Percentiles rank a stretch among this genome's conserved stretches.
Conservation (phyloP, 2,113 vertebrate genomes). For the Epinephelus cyanopodus region DNA sequence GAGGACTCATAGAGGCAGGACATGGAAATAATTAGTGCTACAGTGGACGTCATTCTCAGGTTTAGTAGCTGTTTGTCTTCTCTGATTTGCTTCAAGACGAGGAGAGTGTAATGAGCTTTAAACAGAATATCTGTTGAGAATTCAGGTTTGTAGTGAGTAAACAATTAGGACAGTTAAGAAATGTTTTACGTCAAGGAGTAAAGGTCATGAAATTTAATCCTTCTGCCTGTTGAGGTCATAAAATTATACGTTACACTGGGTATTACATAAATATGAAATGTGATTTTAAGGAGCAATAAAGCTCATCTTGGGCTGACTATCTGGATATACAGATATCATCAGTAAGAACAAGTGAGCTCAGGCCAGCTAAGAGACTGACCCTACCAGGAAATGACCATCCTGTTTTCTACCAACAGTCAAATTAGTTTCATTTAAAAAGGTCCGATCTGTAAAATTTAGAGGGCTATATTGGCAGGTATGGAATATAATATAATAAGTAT, state of each 20-base stretch:
- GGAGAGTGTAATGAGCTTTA: not conserved
- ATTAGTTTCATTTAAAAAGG: not conserved
- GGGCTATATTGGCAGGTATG: too few relatives aligned
- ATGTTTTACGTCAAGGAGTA: not conserved
- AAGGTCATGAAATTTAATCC: not conserved
- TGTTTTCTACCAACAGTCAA: too few relatives aligned
- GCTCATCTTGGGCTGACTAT: not conserved
- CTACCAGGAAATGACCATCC: too few relatives aligned
- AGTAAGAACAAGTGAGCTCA: too few relatives aligned
- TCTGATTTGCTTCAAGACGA: constrained; percentile 1
- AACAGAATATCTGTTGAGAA: not conserved
- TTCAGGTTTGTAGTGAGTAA: too few relatives aligned
- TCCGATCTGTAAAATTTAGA: too few relatives aligned
- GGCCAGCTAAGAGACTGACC: too few relatives aligned
- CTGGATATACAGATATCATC: too few relatives aligned
- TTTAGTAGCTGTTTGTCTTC: not conserved
- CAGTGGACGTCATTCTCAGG: constrained; percentile 2
- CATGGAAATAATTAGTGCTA: constrained; percentile 47
- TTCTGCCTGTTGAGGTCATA: not conserved
- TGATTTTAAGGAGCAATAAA: not conserved
- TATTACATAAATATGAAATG: not conserved
- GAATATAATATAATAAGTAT: too few relatives aligned
- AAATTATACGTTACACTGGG: not conserved
- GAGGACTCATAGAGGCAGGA: constrained; percentile 14
- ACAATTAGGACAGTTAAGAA: too few relatives aligned